Percentiles rank a stretch among this genome's conserved stretches.
These are phyloP conservation scores for Serrognathus titanus DNA, from an alignment of 2,888 invertebrate genomes.

Conservation along the genomic window DNA sequence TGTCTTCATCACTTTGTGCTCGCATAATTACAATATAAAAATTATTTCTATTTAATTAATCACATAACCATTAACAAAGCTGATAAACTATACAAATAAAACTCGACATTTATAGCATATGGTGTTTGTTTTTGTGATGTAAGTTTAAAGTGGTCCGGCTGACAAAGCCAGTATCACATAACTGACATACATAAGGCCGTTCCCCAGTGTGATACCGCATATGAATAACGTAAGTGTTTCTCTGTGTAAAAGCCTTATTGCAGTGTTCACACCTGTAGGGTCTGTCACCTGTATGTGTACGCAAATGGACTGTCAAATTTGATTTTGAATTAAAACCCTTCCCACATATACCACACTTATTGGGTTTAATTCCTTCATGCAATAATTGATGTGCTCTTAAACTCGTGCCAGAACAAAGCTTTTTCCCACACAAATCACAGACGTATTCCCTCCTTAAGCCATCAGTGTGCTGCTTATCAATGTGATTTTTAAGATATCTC, in stretches of 20 bases:
- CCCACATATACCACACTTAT: constrained; percentile 63
- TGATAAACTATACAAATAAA: no score
- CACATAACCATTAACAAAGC: no score
- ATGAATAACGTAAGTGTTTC: constrained; percentile 43
- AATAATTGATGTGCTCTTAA: constrained; percentile 44
- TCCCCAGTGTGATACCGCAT: constrained; percentile 58
- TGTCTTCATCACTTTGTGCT: no score
- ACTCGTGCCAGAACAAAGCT: background rate
- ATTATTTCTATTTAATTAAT: no score
- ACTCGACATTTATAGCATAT: background rate
- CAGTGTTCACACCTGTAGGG: constrained; percentile 64
- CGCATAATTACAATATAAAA: no score
- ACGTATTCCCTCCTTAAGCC: background rate
- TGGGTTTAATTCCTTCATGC: constrained; percentile 57
- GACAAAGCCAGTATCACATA: constrained; percentile 46
- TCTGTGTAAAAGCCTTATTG: constrained; percentile 41
- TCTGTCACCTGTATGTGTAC: constrained; percentile 66
- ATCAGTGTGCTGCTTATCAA: background rate
- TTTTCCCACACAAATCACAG: constrained; percentile 1
- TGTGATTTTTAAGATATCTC: constrained; percentile 37
- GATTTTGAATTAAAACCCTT: constrained; percentile 52
- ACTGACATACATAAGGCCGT: constrained; percentile 51
- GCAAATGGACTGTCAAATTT: constrained; percentile 54
- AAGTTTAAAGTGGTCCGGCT: constrained; percentile 18
- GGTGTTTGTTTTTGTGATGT: background rate